These are phyloP conservation scores for Candoia aspera DNA, from an alignment of 2,113 vertebrate genomes.

Conservation along the genomic window DNA sequence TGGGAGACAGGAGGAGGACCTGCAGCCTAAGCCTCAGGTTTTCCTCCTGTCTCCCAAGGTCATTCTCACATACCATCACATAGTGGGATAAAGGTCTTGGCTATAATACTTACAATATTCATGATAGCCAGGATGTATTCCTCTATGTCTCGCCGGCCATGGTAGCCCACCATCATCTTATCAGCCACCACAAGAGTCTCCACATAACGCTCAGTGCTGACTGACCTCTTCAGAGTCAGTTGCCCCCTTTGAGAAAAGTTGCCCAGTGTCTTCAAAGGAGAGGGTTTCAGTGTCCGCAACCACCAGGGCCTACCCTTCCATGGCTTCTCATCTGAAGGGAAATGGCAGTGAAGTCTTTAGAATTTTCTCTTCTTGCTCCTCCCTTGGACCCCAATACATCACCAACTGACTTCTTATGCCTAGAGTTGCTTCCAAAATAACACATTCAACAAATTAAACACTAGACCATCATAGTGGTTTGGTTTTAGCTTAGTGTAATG, in stretches of 20 bases:
- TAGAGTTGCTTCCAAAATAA: background rate
- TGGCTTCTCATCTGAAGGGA: slow-evolving; percentile 86
- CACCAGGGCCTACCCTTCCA: slow-evolving; percentile 91
- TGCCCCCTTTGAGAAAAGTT: slow-evolving; percentile 88
- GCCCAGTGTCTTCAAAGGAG: slow-evolving; percentile 71
- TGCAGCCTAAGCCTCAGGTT: background rate
- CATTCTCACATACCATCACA: background rate
- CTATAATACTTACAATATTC: slow-evolving; percentile 98
- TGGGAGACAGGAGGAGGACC: background rate
- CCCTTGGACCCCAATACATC: background rate
- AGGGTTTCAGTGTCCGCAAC: slow-evolving; percentile 87
- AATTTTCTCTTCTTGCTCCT: too few relatives aligned
- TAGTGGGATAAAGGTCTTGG: slow-evolving; percentile 8
- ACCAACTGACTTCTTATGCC: background rate
- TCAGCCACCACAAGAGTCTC: slow-evolving; percentile 97
- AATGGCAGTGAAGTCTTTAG: background rate
- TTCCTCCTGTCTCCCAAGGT: background rate
- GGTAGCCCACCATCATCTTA: slow-evolving; percentile 99
- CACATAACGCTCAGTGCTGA: slow-evolving; percentile 93
- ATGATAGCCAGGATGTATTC: slow-evolving; percentile 98
- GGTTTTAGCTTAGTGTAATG: background rate
- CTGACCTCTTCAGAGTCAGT: slow-evolving; percentile 92
- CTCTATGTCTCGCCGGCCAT: slow-evolving; percentile 95
- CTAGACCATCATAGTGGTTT: background rate
- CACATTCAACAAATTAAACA: background rate